A percentile compares a stretch with the other conserved stretches of the same genome.
phyloP scores from a whole-genome alignment of 1,140 invertebrate species.

The Carposina sasakii region DNA sequence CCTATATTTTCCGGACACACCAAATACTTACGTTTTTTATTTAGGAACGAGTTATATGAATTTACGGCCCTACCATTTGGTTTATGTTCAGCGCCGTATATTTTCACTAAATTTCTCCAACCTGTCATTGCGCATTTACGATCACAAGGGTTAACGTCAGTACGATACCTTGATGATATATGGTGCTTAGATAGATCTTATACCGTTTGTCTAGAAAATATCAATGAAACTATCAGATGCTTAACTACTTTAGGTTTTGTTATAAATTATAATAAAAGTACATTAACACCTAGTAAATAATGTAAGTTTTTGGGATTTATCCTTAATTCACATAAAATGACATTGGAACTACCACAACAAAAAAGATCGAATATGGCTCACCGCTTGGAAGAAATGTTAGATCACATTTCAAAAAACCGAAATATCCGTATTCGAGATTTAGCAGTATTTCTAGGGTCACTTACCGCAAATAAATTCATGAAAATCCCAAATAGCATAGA shows the following conservation, averaged over 20 bases:
- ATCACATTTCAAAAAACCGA: not conserved
- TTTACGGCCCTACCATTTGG: too few species aligned
- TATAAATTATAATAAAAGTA: slow-evolving; percentile 13
- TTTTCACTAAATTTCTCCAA: too few species aligned
- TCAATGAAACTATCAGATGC: slow-evolving; percentile 3
- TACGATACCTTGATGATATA: slow-evolving; percentile 12
- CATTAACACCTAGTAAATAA: not conserved
- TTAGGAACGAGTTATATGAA: too few species aligned
- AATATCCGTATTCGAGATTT: slow-evolving; percentile 6
- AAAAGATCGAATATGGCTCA: not conserved
- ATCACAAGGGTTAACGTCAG: slow-evolving; percentile 1
- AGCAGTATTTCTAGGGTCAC: not conserved
- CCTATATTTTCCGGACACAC: too few species aligned
- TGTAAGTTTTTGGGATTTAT: slow-evolving; percentile 5
- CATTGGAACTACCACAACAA: slow-evolving; percentile 4
- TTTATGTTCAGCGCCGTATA: too few species aligned
- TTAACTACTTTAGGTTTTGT: slow-evolving; percentile 13
- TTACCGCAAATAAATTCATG: slow-evolving; percentile 4
- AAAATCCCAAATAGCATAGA: not conserved
- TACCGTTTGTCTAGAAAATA: slow-evolving; percentile 4
- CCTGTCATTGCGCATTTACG: slow-evolving; percentile 5
- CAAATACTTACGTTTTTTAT: too few species aligned
- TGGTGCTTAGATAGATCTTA: slow-evolving; percentile 9
- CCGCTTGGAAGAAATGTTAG: not conserved
- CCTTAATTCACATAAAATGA: slow-evolving; percentile 1